Conservation (phyloP, 2,797 vertebrate genomes). For the Molossus alvarezi region DNA sequence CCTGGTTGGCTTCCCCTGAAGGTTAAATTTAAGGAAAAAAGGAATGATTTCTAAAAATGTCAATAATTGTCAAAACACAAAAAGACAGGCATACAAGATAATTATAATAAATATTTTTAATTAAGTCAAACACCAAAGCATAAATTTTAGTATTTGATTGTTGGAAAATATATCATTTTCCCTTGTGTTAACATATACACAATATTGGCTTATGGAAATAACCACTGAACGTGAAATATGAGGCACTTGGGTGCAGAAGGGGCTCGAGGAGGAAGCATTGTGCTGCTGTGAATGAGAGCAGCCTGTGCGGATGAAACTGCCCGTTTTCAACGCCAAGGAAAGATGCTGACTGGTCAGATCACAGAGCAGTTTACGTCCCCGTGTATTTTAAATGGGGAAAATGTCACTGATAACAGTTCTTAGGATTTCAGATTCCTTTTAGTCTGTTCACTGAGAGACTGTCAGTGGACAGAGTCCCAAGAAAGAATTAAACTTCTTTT, state of each 20-base stretch:
- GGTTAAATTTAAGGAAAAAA: not conserved
- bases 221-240: not conserved
- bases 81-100: not conserved
- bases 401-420: not conserved
- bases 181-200: conserved; percentile 22
- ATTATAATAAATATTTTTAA: conserved; percentile 79
- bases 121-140: conserved; percentile 67
- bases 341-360: not conserved
- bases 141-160: conserved; percentile 61
- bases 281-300: not conserved
- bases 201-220: conserved; percentile 36
- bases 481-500: not conserved
- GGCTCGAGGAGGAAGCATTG: not conserved
- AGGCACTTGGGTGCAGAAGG: conserved; percentile 80
- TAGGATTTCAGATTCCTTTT: not conserved
- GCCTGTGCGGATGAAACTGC: not conserved
- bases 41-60: not conserved
- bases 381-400: not conserved
- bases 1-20: not conserved
- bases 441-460: not conserved
- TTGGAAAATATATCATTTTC: conserved; percentile 36
- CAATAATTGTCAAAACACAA: not conserved
- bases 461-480: not conserved
- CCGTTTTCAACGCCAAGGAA: not conserved
- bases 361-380: not conserved